phyloP scores from a whole-genome alignment of 2,888 invertebrate species.

The Andrena marginata region DNA sequence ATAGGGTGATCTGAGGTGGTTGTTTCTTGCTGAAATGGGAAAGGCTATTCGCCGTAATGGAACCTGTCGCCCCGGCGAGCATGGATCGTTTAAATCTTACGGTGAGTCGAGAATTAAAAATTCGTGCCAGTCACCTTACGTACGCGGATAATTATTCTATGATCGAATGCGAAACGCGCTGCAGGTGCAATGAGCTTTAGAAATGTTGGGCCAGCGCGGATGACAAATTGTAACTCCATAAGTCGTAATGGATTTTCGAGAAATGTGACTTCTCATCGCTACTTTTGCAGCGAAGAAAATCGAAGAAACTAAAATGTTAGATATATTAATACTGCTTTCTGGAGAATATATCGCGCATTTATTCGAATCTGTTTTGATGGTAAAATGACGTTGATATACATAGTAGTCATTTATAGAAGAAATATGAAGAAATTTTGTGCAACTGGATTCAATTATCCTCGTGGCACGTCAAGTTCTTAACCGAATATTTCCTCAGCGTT shows the following conservation, averaged over 20 bases:
- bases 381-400: no score
- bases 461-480: no score
- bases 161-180: not conserved
- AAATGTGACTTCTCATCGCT: no score
- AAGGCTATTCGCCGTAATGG: conserved; percentile 72
- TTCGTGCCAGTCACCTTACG: conserved; percentile 59
- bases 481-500: no score
- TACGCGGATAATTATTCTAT: conserved; percentile 44
- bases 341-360: no score
- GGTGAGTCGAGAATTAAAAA: conserved; percentile 57
- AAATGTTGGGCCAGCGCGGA: not conserved
- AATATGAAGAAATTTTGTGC: no score
- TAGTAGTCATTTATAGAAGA: no score
- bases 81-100: conserved; percentile 69
- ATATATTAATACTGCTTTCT: no score
- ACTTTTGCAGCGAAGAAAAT: no score
- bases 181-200: not conserved
- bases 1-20: conserved; percentile 38
- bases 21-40: conserved; percentile 43
- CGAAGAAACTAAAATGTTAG: no score
- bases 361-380: no score
- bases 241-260: not conserved
- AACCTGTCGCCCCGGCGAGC: conserved; percentile 67
- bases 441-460: no score
- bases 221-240: not conserved